phyloP scores from a whole-genome alignment of 1,140 invertebrate genomes.

The Neotoxoptera formosana region DNA sequence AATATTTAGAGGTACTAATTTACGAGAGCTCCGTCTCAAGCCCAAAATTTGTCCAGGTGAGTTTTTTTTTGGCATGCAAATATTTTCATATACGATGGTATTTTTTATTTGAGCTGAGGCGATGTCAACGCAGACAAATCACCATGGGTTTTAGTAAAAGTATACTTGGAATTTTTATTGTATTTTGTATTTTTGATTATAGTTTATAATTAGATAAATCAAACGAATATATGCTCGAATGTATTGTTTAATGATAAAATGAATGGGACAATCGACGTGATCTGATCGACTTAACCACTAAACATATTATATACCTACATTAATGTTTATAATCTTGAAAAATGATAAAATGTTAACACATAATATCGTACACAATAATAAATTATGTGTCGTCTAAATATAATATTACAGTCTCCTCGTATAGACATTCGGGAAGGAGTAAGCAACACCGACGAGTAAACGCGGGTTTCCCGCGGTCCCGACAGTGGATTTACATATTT shows the following conservation, averaged over 20 bases:
- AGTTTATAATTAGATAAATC: background rate
- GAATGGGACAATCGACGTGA: background rate
- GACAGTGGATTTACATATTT: background rate
- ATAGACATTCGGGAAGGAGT: too few species aligned
- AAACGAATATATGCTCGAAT: background rate
- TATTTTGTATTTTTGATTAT: background rate
- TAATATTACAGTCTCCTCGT: too few species aligned
- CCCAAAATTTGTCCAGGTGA: too few species aligned
- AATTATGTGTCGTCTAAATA: too few species aligned
- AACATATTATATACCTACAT: background rate
- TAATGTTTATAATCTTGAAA: too few species aligned
- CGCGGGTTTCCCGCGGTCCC: too few species aligned
- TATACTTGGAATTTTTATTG: background rate
- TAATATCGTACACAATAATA: too few species aligned
- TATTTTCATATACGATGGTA: background rate
- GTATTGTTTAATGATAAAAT: background rate
- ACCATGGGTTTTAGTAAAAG: background rate
- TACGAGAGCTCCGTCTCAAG: too few species aligned
- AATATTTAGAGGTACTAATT: background rate
- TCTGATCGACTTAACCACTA: background rate
- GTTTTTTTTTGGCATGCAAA: background rate
- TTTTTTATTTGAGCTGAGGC: background rate
- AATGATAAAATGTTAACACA: too few species aligned
- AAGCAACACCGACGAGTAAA: too few species aligned
- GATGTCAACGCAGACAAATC: background rate